Conservation (phyloP, 2,113 vertebrate species). For the Phylloscopus trochilus region DNA sequence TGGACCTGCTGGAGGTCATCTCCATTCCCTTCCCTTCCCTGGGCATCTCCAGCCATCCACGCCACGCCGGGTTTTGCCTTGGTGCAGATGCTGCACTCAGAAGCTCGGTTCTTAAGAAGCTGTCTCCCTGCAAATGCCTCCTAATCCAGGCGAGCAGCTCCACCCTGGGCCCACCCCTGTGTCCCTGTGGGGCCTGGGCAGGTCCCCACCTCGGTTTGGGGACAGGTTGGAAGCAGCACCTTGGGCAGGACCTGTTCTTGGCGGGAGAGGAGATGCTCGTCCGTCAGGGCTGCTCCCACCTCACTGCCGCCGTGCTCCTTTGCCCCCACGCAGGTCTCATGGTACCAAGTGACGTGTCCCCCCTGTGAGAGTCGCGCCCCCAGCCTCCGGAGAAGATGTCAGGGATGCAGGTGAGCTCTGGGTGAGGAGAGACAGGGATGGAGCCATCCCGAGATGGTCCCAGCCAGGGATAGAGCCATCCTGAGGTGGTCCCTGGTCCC, state of each 20-base stretch:
- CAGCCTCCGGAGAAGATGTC: constrained; percentile 75
- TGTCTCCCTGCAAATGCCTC: background rate
- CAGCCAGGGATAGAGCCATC: no score
- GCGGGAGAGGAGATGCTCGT: fast-evolving
- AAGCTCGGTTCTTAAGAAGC: background rate
- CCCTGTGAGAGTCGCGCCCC: constrained; percentile 55
- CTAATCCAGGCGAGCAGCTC: background rate
- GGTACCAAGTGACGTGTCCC: constrained; percentile 70
- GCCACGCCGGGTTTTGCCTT: fast-evolving
- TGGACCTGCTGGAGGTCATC: background rate
- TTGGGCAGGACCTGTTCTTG: background rate
- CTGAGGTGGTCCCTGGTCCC: no score
- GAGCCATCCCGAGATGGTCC: background rate
- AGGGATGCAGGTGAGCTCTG: constrained; percentile 68
- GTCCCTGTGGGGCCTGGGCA: background rate
- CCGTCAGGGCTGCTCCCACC: fast-evolving
- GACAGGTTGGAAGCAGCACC: background rate
- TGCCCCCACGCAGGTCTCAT: constrained; percentile 56
- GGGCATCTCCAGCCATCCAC: background rate
- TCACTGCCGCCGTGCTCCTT: fast-evolving
- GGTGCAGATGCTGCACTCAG: background rate
- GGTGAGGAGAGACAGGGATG: background rate
- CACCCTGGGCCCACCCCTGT: fast-evolving
- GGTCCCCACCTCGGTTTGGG: fast-evolving
- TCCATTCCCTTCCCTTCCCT: background rate